A percentile compares a stretch with the other conserved stretches of the same genome.
Conservation (phyloP, 2,113 vertebrate genomes). For the Scortum barcoo region DNA sequence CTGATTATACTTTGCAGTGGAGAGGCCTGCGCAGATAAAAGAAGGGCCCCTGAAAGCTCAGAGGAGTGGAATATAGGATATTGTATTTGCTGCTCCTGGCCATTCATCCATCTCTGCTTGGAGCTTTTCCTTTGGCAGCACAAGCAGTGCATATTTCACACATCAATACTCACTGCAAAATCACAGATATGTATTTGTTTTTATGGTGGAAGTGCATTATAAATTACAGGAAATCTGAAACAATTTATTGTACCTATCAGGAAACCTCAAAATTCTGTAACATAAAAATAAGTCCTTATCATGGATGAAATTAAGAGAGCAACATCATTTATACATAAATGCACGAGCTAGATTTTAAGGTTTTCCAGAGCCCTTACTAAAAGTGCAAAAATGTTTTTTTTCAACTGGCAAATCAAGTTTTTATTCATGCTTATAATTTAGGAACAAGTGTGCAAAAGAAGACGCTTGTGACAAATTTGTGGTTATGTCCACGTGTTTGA, state of each 20-base stretch:
- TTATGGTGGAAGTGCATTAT: not conserved
- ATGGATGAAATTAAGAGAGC: not conserved
- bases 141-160: not conserved
- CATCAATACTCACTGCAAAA: not conserved
- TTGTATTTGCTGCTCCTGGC: constrained; percentile 3
- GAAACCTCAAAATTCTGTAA: not conserved
- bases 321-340: not conserved
- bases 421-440: not conserved
- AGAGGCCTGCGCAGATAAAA: constrained; percentile 38
- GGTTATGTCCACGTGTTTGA: not conserved
- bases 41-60: constrained; percentile 14
- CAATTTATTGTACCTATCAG: not conserved
- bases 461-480: not conserved
- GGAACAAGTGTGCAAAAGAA: not conserved
- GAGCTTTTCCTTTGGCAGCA: not conserved
- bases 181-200: not conserved
- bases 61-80: constrained; percentile 3
- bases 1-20: constrained; percentile 45
- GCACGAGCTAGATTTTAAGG: not conserved
- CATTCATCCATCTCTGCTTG: not conserved
- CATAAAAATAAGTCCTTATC: not conserved
- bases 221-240: not conserved
- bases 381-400: not conserved
- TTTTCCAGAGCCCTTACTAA: too few species aligned
- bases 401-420: not conserved